These are phyloP conservation scores for Carassius carassius DNA, from an alignment of 2,113 vertebrate species.

Conservation along the genomic window DNA sequence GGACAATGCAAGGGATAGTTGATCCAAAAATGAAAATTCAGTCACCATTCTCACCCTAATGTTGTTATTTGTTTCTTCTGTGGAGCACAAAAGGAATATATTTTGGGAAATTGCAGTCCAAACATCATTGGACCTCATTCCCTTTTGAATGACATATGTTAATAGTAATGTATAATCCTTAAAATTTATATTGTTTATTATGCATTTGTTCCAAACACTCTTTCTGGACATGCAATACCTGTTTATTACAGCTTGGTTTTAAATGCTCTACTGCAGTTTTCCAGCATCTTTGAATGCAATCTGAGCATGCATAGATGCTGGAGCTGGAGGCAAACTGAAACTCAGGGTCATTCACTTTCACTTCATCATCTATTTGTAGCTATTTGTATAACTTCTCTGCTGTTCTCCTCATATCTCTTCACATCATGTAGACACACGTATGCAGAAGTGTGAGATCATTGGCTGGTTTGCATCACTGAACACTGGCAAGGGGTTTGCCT, in stretches of 20 bases:
- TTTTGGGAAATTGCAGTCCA: not conserved
- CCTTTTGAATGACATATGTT: not conserved
- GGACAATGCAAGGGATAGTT: too few species aligned
- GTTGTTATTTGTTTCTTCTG: not conserved
- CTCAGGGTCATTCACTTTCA: not conserved
- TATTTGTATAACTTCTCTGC: not conserved
- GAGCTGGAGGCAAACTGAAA: not conserved
- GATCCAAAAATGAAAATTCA: not conserved
- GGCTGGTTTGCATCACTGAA: conserved; percentile 71
- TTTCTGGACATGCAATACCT: not conserved
- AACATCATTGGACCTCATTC: not conserved
- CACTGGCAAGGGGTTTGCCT: conserved; percentile 60
- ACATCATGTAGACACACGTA: conserved; percentile 27
- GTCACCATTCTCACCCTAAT: not conserved
- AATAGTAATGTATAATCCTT: too few species aligned
- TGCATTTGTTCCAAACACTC: not conserved
- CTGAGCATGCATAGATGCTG: not conserved
- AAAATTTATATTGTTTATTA: too few species aligned
- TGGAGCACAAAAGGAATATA: not conserved
- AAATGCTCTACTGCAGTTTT: not conserved
- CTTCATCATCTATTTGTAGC: not conserved
- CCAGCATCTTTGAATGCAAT: not conserved
- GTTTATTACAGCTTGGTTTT: not conserved
- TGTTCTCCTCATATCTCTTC: conserved; percentile 41
- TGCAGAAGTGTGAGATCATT: conserved; percentile 60